Evolutionary conservation across 2,113 vertebrate species (phyloP), one percentile per base, ranked within the genome.

Genomic region (Butorides virescens): DNA sequence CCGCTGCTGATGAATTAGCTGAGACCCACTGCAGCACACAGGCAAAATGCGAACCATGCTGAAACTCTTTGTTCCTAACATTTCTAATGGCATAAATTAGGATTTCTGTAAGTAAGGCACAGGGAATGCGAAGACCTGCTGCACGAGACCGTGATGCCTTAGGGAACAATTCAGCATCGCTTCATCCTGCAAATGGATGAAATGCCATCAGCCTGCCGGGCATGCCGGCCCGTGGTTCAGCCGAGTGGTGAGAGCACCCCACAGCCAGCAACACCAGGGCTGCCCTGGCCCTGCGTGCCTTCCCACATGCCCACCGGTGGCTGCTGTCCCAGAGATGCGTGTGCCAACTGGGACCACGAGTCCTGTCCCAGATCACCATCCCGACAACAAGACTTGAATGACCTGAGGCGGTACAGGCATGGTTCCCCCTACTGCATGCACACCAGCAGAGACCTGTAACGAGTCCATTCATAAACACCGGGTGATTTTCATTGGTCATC

Each of bases 281-380:
- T 83, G 67, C 14, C 55, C 39, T 9, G 39, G 25, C 32, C 59
- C 25, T 59, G 23, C 0, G 0, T 1, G 15, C 13, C 39, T 5
- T 42, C 59, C 26, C 0, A 0, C 0, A 0, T 36, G 19, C 42
- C 70, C 2, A 0, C 23, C 5, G 3, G 29, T 20, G 56, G 23
- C 66, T 44, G 34, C 53, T 65, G 39, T 29, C 32, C 73, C 46
- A 21, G 18, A 34, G 49, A 81, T 4, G 2, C 0, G 0, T 1
- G 25, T 6, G 3, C 62, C 27, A 61, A 3, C 10, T 6, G 32
- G 29, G 25, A 68, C 23, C 55, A 20, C 42, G 14, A 15, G 17
- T 36, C 39, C 39, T 39, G 19, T 30, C 13, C 53, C 46, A 11
- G 7, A 13, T 32, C 32, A 11, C 21, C 65, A n/a, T 8, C 47